These are phyloP conservation scores for Motacilla tschutschensis DNA, from an alignment of 2,113 vertebrate genomes.

Conservation along the genomic window DNA sequence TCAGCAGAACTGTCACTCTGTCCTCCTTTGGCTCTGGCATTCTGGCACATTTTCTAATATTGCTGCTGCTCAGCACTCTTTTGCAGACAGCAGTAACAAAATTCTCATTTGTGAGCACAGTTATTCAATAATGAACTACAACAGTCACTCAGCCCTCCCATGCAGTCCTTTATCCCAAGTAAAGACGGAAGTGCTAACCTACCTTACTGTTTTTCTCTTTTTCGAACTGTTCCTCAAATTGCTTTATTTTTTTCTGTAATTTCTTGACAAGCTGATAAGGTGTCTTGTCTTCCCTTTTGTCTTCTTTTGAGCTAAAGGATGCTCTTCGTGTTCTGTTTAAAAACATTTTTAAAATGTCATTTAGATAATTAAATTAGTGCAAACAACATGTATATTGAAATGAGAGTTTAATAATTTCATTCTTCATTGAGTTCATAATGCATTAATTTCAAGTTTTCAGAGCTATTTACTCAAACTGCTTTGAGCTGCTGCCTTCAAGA, in stretches of 20 bases:
- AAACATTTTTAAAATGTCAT: not conserved
- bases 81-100: not conserved
- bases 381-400: not conserved
- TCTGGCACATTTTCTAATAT: not conserved
- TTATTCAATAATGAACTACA: not conserved
- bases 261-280: conserved; percentile 94
- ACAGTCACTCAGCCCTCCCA: not conserved
- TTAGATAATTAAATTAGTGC: not conserved
- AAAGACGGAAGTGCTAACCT: not conserved
- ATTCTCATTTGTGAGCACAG: not conserved
- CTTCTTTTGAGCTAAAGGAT: conserved; percentile 91
- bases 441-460: not conserved
- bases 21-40: not conserved
- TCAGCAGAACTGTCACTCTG: not conserved
- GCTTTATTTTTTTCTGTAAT: conserved; percentile 96
- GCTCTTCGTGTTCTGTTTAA: conserved; percentile 87
- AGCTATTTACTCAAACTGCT: not conserved
- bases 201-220: conserved; percentile 94
- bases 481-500: not conserved
- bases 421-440: not conserved
- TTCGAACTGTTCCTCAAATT: conserved; percentile 97
- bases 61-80: not conserved
- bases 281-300: conserved; percentile 86
- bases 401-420: not conserved
- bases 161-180: not conserved